Percentiles rank a stretch among this genome's conserved stretches.
phyloP scores from a whole-genome alignment of 2,888 invertebrate species.

The Blastobasis lacticolella region DNA sequence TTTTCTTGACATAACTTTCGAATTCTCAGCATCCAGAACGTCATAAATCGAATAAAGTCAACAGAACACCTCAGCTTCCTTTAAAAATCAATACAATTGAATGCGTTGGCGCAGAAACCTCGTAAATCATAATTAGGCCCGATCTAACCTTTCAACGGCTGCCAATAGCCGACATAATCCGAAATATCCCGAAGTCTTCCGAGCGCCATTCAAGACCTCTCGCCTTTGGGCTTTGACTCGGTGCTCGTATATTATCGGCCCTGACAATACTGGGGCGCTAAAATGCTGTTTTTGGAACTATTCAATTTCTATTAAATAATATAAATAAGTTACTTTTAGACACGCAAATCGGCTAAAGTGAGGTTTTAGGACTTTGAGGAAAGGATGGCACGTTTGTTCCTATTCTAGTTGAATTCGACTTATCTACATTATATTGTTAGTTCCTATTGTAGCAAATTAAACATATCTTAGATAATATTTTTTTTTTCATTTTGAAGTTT shows the following conservation, averaged over 20 bases:
- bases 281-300: constrained; percentile 6
- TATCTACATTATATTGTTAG: too few relatives aligned
- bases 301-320: not conserved
- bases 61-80: constrained; percentile 1
- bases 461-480: too few relatives aligned
- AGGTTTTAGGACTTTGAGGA: too few relatives aligned
- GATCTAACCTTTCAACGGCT: constrained; percentile 57
- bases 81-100: too few relatives aligned
- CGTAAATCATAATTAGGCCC: constrained; percentile 66
- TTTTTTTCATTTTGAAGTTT: too few relatives aligned
- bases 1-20: too few relatives aligned
- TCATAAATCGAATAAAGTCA: not conserved
- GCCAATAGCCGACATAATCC: constrained; percentile 54
- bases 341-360: too few relatives aligned
- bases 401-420: too few relatives aligned
- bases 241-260: constrained; percentile 35
- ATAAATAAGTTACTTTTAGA: too few relatives aligned
- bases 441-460: too few relatives aligned
- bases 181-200: not conserved
- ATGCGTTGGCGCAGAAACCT: too few relatives aligned
- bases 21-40: not conserved
- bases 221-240: constrained; percentile 38
- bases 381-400: too few relatives aligned
- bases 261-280: constrained; percentile 24
- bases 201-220: constrained; percentile 21